phyloP scores from a whole-genome alignment of 2,888 invertebrate genomes.

The Lasioglossum marginatum region DNA sequence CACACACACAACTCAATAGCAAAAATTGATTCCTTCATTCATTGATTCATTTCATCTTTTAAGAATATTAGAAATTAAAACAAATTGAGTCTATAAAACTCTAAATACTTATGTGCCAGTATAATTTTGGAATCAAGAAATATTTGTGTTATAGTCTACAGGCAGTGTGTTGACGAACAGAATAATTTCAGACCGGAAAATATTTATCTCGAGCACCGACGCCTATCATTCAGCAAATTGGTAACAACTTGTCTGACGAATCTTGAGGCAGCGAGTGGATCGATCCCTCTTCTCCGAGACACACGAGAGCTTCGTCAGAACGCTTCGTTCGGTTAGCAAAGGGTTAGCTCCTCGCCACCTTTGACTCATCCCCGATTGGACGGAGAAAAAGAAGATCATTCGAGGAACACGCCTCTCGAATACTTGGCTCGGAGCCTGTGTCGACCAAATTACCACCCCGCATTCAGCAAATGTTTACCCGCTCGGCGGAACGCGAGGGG shows the following conservation, averaged over 20 bases:
- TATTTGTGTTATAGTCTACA: no score
- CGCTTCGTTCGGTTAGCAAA: neutral
- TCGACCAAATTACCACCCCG: conserved; percentile 49
- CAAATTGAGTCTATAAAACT: no score
- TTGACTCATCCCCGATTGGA: conserved; percentile 8
- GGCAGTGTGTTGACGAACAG: no score
- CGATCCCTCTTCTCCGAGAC: neutral
- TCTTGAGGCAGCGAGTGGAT: neutral
- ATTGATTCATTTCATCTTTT: no score
- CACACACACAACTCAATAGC: no score
- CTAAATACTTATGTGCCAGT: no score
- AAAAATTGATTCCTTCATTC: no score
- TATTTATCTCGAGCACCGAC: neutral
- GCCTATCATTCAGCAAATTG: neutral
- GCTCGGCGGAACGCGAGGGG: conserved; percentile 42
- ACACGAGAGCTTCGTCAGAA: neutral
- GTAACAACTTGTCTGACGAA: neutral
- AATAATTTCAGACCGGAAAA: neutral
- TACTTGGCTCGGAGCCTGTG: conserved; percentile 43
- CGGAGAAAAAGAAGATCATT: conserved; percentile 17
- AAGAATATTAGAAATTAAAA: no score
- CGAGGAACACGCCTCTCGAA: conserved; percentile 19
- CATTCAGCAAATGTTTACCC: conserved; percentile 78
- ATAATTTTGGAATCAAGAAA: no score
- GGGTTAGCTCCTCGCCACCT: conserved; percentile 1